phyloP scores from a whole-genome alignment of 2,113 vertebrate genomes.

The Heloderma charlesbogerti region DNA sequence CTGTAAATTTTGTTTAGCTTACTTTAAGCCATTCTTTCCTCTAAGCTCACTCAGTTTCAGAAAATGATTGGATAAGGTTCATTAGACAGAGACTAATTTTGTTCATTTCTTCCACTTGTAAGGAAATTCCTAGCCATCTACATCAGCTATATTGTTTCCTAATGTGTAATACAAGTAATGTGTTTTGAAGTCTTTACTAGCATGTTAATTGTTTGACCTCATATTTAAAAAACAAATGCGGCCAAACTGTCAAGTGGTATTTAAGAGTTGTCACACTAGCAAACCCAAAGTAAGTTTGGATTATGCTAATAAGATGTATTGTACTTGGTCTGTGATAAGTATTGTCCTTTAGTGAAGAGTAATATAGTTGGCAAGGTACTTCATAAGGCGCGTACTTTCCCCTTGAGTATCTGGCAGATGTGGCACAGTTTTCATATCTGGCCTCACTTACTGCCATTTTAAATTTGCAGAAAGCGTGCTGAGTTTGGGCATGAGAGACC shows the following conservation, averaged over 20 bases:
- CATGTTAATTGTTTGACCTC: neutral
- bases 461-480: neutral
- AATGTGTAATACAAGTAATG: neutral
- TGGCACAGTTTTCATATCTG: neutral
- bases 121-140: slow-evolving; percentile 60
- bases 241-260: neutral
- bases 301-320: neutral
- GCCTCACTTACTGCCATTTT: neutral
- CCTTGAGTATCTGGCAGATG: neutral
- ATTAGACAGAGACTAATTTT: slow-evolving; percentile 29
- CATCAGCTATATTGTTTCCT: slow-evolving; percentile 52
- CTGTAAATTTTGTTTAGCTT: slow-evolving; percentile 38
- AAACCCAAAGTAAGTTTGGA: neutral
- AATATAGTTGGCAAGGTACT: neutral
- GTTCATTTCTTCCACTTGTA: slow-evolving; percentile 48
- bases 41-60: slow-evolving; percentile 30
- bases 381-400: neutral
- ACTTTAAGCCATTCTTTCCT: slow-evolving; percentile 38
- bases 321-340: neutral
- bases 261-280: neutral
- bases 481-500: neutral
- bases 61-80: slow-evolving; percentile 21
- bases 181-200: neutral
- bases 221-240: neutral
- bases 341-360: neutral